phyloP scores from a whole-genome alignment of 2,113 vertebrate genomes.

The Nannospalax galili region DNA sequence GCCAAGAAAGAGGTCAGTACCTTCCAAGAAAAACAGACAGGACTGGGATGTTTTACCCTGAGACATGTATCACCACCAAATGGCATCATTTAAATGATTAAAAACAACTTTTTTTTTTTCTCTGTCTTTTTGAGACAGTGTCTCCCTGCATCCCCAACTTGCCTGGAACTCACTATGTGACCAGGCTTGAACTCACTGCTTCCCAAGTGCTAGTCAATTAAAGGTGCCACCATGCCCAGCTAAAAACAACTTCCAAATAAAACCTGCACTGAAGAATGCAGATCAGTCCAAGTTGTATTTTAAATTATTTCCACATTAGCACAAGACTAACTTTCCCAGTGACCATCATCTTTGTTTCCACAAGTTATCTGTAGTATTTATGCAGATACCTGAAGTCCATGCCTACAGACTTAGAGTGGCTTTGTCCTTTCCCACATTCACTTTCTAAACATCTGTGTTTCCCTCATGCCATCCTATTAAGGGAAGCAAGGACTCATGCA shows the following conservation, averaged over 20 bases:
- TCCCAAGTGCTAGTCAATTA: too few species aligned
- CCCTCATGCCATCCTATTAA: not conserved
- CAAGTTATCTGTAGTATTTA: not conserved
- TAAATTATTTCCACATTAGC: not conserved
- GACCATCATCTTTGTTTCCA: not conserved
- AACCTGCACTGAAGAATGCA: not conserved
- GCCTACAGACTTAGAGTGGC: not conserved
- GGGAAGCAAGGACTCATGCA: not conserved
- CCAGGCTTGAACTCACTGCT: too few species aligned
- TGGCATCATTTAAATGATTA: not conserved
- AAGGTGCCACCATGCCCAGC: too few species aligned
- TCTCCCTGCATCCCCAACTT: too few species aligned
- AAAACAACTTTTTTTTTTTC: too few species aligned
- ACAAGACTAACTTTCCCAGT: not conserved
- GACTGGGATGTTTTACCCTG: not conserved
- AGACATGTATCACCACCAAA: not conserved
- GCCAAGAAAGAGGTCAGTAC: not conserved
- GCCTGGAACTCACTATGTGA: too few species aligned
- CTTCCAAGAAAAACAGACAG: not conserved
- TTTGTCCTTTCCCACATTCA: not conserved
- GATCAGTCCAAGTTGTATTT: not conserved
- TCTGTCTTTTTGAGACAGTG: too few species aligned
- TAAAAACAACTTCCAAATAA: too few species aligned
- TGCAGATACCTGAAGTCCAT: not conserved
- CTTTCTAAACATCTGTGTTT: accelerated